Percentiles rank a stretch among this genome's conserved stretches.
Evolutionary conservation across 2,888 invertebrate genomes (phyloP).

Genomic region (Andrena bucephala): DNA sequence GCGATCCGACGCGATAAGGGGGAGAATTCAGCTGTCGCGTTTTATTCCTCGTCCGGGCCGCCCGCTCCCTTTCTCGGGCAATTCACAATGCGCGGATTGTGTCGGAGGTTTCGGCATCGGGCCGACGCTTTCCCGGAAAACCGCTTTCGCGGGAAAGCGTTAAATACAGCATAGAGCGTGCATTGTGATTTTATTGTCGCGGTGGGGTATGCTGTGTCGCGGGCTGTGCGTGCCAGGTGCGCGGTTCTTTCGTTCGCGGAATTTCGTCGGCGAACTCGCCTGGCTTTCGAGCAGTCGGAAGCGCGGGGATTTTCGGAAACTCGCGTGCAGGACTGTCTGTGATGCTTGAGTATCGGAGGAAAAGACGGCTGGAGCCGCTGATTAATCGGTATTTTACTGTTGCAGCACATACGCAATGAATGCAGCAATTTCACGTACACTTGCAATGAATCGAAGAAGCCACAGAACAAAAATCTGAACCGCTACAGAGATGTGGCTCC

Average conservation of each 20-base stretch:
- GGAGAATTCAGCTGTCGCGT: constrained; percentile 13
- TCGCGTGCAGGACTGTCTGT: too few relatives aligned
- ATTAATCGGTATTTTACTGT: constrained; percentile 1
- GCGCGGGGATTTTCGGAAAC: not conserved
- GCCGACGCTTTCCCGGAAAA: constrained; percentile 33
- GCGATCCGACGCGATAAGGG: constrained; percentile 28
- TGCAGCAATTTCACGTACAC: constrained; percentile 89
- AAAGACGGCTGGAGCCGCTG: too few relatives aligned
- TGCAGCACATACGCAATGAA: constrained; percentile 91
- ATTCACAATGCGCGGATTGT: constrained; percentile 49
- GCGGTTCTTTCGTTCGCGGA: constrained; percentile 8
- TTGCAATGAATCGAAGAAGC: constrained; percentile 90
- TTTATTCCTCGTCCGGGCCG: constrained; percentile 11
- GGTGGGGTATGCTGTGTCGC: constrained; percentile 32
- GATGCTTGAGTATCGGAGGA: too few relatives aligned
- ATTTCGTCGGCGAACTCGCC: too few relatives aligned
- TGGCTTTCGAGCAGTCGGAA: too few relatives aligned
- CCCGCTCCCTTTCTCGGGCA: constrained; percentile 16
- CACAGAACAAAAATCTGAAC: constrained; percentile 93
- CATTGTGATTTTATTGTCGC: constrained; percentile 49
- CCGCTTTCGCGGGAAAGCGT: constrained; percentile 37
- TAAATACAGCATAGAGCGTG: constrained; percentile 14
- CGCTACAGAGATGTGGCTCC: constrained; percentile 98
- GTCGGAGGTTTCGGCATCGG: not conserved
- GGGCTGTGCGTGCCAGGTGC: constrained; percentile 25